Percentiles rank a stretch among this genome's conserved stretches.
Evolutionary conservation across 1,140 invertebrate species (phyloP).

Genomic region (Aphelinus certus): DNA sequence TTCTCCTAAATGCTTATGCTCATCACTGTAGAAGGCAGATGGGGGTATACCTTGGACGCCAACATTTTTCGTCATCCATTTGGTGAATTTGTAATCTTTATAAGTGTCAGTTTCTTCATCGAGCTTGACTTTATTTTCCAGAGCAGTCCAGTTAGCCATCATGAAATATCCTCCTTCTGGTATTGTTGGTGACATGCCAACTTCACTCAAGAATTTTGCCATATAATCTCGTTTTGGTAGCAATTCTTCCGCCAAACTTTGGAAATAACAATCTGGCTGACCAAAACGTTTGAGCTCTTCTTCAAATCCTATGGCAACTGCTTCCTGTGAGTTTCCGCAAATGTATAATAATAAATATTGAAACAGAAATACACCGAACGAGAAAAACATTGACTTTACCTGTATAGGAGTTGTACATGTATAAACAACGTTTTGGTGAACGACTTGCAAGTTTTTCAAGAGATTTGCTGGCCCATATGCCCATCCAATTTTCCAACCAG

Average conservation of each 20-base stretch:
- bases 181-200: slow-evolving; percentile 90
- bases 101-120: slow-evolving; percentile 74
- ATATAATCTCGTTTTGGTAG: slow-evolving; percentile 87
- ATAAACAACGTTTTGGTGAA: slow-evolving; percentile 96
- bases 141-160: slow-evolving; percentile 88
- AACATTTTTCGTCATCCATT: slow-evolving; percentile 94
- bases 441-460: slow-evolving; percentile 82
- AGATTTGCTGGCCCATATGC: slow-evolving; percentile 87
- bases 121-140: slow-evolving; percentile 74
- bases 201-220: slow-evolving; percentile 78
- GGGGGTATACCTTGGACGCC: slow-evolving; percentile 94
- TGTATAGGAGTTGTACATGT: slow-evolving; percentile 87
- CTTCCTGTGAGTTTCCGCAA: slow-evolving; percentile 71
- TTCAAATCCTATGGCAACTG: slow-evolving; percentile 90
- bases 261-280: slow-evolving; percentile 86
- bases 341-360: slow-evolving; percentile 1
- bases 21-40: slow-evolving; percentile 89
- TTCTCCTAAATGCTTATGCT: slow-evolving; percentile 86
- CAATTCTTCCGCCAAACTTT: slow-evolving; percentile 80
- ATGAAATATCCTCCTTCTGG: slow-evolving; percentile 98
- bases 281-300: slow-evolving; percentile 79
- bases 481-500: slow-evolving; percentile 99
- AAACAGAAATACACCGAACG: too few species aligned
- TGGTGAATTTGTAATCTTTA: slow-evolving; percentile 92
- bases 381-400: slow-evolving; percentile 54